Conservation (phyloP, 92 coral and sea anemone genomes). For the Zoanthus sansibaricus region DNA sequence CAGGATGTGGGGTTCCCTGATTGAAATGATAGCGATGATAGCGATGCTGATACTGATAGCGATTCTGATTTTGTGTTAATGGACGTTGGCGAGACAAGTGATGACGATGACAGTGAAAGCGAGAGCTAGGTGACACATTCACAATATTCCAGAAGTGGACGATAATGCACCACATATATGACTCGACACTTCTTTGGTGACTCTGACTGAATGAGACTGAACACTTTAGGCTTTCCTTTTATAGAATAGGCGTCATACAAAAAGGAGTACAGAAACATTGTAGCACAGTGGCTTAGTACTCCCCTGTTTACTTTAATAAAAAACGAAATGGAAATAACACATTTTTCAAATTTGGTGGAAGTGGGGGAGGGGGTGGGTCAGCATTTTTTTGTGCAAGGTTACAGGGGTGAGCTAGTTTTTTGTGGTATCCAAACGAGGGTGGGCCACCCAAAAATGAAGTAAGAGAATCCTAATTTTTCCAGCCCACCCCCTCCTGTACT, state of each 20-base stretch:
- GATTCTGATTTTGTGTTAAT: constrained; percentile 14
- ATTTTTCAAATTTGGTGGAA: constrained; percentile 19
- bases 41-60: constrained; percentile 13
- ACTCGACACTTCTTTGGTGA: constrained; percentile 45
- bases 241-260: no score
- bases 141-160: constrained; percentile 47
- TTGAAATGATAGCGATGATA: constrained; percentile 9
- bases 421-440: no score
- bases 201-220: constrained; percentile 28
- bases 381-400: constrained; percentile 13
- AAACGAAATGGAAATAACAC: constrained; percentile 26
- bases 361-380: constrained; percentile 17
- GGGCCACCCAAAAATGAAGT: no score
- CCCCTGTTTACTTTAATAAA: constrained; percentile 43
- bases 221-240: neutral
- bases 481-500: constrained; percentile 18
- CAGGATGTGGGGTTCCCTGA: constrained; percentile 18
- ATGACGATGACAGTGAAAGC: neutral
- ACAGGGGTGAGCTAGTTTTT: neutral
- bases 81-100: neutral
- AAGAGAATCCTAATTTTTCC: no score
- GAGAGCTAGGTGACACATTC: constrained; percentile 29
- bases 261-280: no score
- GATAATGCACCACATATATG: constrained; percentile 43
- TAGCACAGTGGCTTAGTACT: constrained; percentile 10